A percentile compares a stretch with the other conserved stretches of the same genome.
These are phyloP conservation scores for Diplodus sargus DNA, from an alignment of 2,797 vertebrate species.

Conservation along the genomic window DNA sequence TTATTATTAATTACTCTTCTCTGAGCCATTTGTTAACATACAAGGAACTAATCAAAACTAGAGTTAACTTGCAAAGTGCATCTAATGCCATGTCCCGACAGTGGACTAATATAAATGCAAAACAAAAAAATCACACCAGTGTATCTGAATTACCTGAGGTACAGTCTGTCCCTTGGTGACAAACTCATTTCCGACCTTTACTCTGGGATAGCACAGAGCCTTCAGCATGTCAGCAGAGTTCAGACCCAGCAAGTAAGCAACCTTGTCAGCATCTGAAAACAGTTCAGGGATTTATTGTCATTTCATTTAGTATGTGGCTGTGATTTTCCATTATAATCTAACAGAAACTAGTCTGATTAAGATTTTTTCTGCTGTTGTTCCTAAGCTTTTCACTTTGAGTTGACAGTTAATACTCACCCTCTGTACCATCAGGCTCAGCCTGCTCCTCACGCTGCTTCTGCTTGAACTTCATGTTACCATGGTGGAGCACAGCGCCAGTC, in stretches of 20 bases:
- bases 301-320: background rate
- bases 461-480: slow-evolving; percentile 91
- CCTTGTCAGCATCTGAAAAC: slow-evolving; percentile 90
- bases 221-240: slow-evolving; percentile 93
- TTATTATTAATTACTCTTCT: too few relatives aligned
- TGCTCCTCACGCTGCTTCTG: slow-evolving; percentile 92
- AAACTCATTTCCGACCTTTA: slow-evolving; percentile 91
- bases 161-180: slow-evolving; percentile 92
- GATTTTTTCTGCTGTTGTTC: background rate
- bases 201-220: slow-evolving; percentile 90
- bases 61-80: background rate
- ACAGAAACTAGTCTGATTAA: background rate
- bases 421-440: slow-evolving; percentile 90
- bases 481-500: slow-evolving; percentile 89
- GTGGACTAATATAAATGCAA: background rate
- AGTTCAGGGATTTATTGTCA: background rate
- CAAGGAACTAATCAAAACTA: background rate
- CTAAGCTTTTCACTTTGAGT: background rate
- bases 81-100: background rate
- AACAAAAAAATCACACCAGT: background rate
- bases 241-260: slow-evolving; percentile 90
- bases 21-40: background rate
- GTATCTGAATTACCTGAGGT: slow-evolving; percentile 84
- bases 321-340: background rate
- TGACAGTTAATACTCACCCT: slow-evolving; percentile 77